These are phyloP conservation scores for Ictalurus furcatus DNA, from an alignment of 2,113 vertebrate genomes.

Conservation along the genomic window DNA sequence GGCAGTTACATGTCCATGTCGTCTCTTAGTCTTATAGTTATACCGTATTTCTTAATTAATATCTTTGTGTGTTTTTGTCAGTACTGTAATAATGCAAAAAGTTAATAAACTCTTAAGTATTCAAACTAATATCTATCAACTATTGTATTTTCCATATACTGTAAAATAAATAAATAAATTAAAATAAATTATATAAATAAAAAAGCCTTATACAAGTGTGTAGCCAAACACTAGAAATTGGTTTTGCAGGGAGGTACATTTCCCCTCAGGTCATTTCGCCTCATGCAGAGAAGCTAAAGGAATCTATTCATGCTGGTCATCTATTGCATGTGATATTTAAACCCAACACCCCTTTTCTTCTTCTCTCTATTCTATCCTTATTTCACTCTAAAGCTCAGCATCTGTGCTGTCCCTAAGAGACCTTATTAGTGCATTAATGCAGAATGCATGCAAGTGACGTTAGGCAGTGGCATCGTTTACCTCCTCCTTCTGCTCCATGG, in stretches of 20 bases:
- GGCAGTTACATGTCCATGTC: neutral
- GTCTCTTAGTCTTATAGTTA: neutral
- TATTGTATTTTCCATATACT: neutral
- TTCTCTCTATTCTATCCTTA: conserved; percentile 46
- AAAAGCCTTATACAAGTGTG: neutral
- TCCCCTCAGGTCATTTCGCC: conserved; percentile 30
- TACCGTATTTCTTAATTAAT: neutral
- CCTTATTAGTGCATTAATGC: conserved; percentile 61
- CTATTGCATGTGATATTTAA: conserved; percentile 63
- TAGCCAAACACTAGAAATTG: neutral
- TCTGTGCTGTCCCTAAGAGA: conserved; percentile 53
- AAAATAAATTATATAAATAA: too few relatives aligned
- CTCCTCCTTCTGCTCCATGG: conserved; percentile 55
- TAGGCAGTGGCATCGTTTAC: conserved; percentile 55
- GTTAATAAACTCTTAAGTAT: too few relatives aligned
- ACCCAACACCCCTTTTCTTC: conserved; percentile 50
- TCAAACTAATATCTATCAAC: too few relatives aligned
- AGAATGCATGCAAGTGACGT: conserved; percentile 52
- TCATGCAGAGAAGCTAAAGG: conserved; percentile 55
- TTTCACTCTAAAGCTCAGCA: conserved; percentile 49
- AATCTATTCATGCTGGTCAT: conserved; percentile 57
- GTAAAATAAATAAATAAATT: neutral
- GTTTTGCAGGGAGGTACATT: neutral
- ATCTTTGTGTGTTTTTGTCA: neutral
- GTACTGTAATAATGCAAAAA: neutral